Evolutionary conservation across 1,140 invertebrate genomes (phyloP).

Genomic region (Musca vetustissima): DNA sequence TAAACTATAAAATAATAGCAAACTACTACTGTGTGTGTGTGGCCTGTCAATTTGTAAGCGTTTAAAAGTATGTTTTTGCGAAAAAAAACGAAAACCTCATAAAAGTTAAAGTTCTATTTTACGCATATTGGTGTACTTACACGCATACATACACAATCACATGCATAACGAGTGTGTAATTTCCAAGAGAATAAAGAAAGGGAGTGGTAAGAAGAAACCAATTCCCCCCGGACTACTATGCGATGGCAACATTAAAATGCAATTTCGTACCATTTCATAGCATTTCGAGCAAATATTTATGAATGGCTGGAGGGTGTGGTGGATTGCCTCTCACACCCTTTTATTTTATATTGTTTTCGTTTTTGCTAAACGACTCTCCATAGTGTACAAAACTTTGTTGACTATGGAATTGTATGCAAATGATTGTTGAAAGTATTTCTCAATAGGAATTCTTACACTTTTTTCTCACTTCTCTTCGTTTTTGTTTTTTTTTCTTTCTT

Average conservation of each 20-base stretch:
- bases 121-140: neutral
- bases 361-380: too few relatives aligned
- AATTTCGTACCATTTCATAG: constrained; percentile 18
- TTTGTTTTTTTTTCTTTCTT: neutral
- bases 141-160: neutral
- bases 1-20: neutral
- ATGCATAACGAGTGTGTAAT: neutral
- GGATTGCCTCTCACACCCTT: neutral
- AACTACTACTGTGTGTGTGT: neutral
- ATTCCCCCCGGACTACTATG: neutral
- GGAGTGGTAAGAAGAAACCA: neutral
- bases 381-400: too few relatives aligned
- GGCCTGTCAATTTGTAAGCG: constrained; percentile 11
- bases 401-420: constrained; percentile 18
- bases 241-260: constrained; percentile 20
- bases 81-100: too few relatives aligned
- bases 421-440: constrained; percentile 15
- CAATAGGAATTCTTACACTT: constrained; percentile 18
- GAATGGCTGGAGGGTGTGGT: neutral
- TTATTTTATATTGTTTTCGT: too few relatives aligned
- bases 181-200: neutral
- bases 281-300: constrained; percentile 17
- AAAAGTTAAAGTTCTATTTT: neutral
- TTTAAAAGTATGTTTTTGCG: constrained; percentile 12
- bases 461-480: too few relatives aligned